Conservation (phyloP, 2,797 vertebrate genomes). For the Sebastes miniatus region DNA sequence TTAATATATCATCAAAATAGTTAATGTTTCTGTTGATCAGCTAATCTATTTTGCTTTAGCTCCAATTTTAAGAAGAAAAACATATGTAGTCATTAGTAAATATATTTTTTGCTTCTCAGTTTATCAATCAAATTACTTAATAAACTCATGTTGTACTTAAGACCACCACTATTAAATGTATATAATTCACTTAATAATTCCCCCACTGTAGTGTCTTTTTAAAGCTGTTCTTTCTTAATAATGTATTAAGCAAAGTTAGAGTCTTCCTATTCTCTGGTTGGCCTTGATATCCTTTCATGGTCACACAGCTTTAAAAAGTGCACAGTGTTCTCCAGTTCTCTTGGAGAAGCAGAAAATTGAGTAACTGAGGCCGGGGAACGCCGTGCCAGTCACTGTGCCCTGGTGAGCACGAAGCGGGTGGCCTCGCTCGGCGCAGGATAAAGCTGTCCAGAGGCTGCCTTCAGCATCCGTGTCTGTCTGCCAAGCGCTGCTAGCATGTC, state of each 20-base stretch:
- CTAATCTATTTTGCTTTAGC: not conserved
- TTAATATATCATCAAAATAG: not conserved
- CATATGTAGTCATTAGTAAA: not conserved
- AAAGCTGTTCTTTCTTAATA: not conserved
- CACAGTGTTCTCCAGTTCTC: conserved; percentile 60
- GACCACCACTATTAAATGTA: not conserved
- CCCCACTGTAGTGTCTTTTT: not conserved
- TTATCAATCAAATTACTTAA: not conserved
- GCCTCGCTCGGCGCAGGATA: conserved; percentile 66
- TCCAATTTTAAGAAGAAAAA: not conserved
- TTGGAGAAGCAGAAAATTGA: conserved; percentile 68
- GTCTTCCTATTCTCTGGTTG: conserved; percentile 37
- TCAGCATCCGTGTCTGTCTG: conserved; percentile 70
- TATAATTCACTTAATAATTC: not conserved
- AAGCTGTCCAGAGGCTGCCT: conserved; percentile 77
- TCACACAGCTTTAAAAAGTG: conserved; percentile 41
- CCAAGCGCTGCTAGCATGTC: conserved; percentile 73
- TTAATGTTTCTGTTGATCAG: not conserved
- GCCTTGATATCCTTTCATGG: conserved; percentile 42
- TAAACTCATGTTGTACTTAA: not conserved
- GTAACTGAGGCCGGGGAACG: conserved; percentile 56
- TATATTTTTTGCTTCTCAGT: not conserved
- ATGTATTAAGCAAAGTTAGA: not conserved
- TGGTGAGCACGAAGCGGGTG: conserved; percentile 75
- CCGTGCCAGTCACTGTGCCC: conserved; percentile 75